Evolutionary conservation across 2,888 invertebrate genomes (phyloP).

Genomic region (Drosophila colorata): DNA sequence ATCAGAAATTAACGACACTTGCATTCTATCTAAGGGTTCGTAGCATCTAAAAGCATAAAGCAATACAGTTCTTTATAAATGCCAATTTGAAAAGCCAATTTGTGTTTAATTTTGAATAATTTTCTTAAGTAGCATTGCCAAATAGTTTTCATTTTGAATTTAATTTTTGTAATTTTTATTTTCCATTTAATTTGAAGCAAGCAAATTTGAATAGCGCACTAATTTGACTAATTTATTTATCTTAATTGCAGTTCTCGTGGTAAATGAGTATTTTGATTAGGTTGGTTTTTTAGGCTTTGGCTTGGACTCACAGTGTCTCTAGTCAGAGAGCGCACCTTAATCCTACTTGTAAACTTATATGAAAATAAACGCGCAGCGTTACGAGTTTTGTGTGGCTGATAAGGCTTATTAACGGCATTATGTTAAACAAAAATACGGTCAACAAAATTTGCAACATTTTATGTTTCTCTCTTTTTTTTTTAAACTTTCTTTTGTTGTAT

Average conservation of each 20-base stretch:
- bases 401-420: constrained; percentile 38
- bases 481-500: constrained; percentile 13
- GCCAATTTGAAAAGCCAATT: constrained; percentile 53
- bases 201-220: constrained; percentile 54
- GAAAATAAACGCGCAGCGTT: constrained; percentile 73
- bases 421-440: constrained; percentile 46
- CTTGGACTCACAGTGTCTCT: constrained; percentile 82
- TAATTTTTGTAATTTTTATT: not conserved
- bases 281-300: constrained; percentile 28
- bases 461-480: constrained; percentile 34
- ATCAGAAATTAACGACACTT: constrained; percentile 53
- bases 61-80: constrained; percentile 21
- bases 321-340: constrained; percentile 82
- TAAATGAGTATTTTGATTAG: constrained; percentile 12
- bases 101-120: constrained; percentile 11
- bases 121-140: constrained; percentile 20
- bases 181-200: constrained; percentile 29
- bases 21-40: constrained; percentile 20
- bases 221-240: constrained; percentile 27
- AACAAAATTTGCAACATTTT: constrained; percentile 53
- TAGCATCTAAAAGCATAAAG: constrained; percentile 41
- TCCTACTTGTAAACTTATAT: constrained; percentile 82
- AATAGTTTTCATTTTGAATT: not conserved
- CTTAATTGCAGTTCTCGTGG: constrained; percentile 16
- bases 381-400: constrained; percentile 36